Evolutionary conservation across 1,140 invertebrate genomes (phyloP).

Genomic region (Acromyrmex charruanus): DNA sequence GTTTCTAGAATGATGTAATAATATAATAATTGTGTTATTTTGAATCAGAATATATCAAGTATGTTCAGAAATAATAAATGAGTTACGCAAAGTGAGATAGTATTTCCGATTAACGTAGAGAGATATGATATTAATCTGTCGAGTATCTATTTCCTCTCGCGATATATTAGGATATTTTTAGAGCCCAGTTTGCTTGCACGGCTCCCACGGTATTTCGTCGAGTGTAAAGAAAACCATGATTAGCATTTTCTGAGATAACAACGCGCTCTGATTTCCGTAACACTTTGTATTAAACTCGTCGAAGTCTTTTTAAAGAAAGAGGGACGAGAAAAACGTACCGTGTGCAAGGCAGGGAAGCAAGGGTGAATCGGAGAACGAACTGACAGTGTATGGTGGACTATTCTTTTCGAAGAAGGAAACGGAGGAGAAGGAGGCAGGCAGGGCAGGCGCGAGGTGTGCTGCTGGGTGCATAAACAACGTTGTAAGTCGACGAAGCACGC

Average conservation of each 20-base stretch:
- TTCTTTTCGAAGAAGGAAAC: neutral
- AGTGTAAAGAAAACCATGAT: conserved; percentile 60
- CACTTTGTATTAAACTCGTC: neutral
- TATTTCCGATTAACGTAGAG: neutral
- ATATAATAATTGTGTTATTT: neutral
- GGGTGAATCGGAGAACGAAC: conserved; percentile 10
- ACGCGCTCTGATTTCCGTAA: conserved; percentile 33
- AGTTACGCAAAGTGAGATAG: neutral
- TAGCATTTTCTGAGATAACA: conserved; percentile 44
- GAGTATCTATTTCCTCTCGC: neutral
- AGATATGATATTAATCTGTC: conserved; percentile 12
- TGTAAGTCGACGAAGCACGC: conserved; percentile 71
- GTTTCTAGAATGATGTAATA: neutral
- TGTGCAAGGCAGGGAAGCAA: neutral
- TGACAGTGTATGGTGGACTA: neutral
- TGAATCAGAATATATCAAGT: neutral
- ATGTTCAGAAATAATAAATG: neutral
- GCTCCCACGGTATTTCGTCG: conserved; percentile 43
- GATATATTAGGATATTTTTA: conserved; percentile 9
- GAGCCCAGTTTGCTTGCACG: neutral
- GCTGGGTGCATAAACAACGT: conserved; percentile 74
- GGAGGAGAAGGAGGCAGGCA: neutral
- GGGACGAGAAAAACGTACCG: neutral
- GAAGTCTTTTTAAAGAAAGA: neutral
- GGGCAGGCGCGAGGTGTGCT: conserved; percentile 62